Base-by-base conservation (phyloP, 2,113 vertebrate species). In the Hucho hucho region DNA sequence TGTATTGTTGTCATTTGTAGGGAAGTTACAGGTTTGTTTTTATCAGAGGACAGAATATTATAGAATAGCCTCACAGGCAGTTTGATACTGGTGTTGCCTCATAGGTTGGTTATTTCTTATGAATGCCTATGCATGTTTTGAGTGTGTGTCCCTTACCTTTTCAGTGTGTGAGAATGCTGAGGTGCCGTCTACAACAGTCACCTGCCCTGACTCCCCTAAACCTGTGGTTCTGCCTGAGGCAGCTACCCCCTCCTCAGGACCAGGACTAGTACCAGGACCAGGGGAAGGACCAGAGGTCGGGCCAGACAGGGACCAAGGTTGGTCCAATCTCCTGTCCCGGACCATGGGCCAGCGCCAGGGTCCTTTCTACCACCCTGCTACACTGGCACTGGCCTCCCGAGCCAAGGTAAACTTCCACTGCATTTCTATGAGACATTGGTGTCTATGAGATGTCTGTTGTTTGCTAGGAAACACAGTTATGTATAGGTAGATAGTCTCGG, bases 401-500 rank as follows among this genome's bases (percentile, higher is more conserved):
- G 84, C 84, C 22, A 92, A 92, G 88, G 91, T 92, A 78, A 74
- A 71, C 7, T 1, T 3, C 26, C 13, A 28, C 4, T 69, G 16
- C 1, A 63, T n/a, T 25, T 53, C 49, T 18, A 53, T 53, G 49
- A 63, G n/a, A n/a, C 16, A 47, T 20, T 25, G n/a, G 14, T 49
- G 37, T 43, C 20, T 16, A 1, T 43, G 47, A 6, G 20, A 6
- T 32, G 12, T 25, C 9, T 63, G n/a, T 18, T 25, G 49, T 1
- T 53, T 53, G 49, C 13, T 53, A 16, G 18, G 49, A 53, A 53
- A 53, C 59, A 63, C 59, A 63, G 22, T 22, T 13, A 63, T 63
- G 6, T n/a, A n/a, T 9, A 63, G 20, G n/a, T 63, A 6, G n/a
- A 63, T 63, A 63, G 59, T 43, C 37, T 43, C 37, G 9, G 37